phyloP scores from a whole-genome alignment of 2,888 invertebrate species.

The Deilephila porcellus region DNA sequence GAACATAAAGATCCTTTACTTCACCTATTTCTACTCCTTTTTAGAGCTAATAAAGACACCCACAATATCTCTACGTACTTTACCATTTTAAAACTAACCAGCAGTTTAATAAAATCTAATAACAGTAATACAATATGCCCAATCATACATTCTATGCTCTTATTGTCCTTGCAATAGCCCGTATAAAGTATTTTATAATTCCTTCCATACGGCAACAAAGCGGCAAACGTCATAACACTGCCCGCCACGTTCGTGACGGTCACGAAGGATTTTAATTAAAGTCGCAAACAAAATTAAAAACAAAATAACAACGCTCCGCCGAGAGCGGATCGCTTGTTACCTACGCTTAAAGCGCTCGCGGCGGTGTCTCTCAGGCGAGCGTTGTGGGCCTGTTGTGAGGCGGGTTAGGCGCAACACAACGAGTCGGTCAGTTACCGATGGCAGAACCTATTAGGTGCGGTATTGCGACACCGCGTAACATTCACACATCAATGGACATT shows the following conservation, averaged over 20 bases:
- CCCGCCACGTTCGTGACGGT: background rate
- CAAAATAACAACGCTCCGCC: constrained; percentile 8
- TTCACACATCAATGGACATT: too few relatives aligned
- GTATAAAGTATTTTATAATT: background rate
- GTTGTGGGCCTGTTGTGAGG: background rate
- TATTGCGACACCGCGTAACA: too few relatives aligned
- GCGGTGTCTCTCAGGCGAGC: background rate
- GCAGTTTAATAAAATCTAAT: too few relatives aligned
- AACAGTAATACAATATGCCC: too few relatives aligned
- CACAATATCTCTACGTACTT: too few relatives aligned
- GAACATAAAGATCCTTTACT: too few relatives aligned
- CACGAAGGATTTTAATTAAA: constrained; percentile 17
- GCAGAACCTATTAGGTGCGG: background rate
- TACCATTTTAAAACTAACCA: too few relatives aligned
- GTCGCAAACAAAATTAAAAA: constrained; percentile 13
- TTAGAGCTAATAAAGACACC: too few relatives aligned
- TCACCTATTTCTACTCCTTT: too few relatives aligned
- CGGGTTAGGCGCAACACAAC: too few relatives aligned
- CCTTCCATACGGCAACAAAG: background rate
- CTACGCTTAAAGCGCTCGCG: constrained; percentile 21
- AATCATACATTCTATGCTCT: too few relatives aligned
- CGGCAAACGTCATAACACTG: background rate
- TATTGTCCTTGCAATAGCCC: too few relatives aligned
- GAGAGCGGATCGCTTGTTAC: constrained; percentile 21
- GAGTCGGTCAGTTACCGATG: background rate